These are phyloP conservation scores for Anhinga rufa DNA, from an alignment of 2,113 vertebrate genomes.

Conservation along the genomic window DNA sequence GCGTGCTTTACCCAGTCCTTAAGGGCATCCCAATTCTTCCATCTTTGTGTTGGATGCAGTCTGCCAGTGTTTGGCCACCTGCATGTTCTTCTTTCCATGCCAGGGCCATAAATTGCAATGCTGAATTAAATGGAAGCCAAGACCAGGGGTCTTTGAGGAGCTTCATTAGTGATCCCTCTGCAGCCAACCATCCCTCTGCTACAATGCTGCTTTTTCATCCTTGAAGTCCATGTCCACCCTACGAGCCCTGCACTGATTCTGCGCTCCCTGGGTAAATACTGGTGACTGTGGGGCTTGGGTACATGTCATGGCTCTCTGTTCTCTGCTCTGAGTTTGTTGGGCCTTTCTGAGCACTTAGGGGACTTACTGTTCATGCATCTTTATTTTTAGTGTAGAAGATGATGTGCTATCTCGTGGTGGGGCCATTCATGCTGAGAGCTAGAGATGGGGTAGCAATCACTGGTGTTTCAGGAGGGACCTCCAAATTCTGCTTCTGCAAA, in stretches of 20 bases:
- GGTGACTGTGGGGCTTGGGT: neutral
- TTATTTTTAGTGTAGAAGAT: slow-evolving; percentile 50
- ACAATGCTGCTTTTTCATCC: accelerated
- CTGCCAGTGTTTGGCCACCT: neutral
- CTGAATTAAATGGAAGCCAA: neutral
- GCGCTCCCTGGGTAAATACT: neutral
- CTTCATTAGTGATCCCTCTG: neutral
- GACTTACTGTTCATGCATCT: slow-evolving; percentile 6
- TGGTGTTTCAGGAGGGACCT: neutral
- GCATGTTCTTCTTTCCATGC: no score
- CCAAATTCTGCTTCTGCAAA: neutral
- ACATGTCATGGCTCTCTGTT: neutral
- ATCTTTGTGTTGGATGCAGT: neutral
- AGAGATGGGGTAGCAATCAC: neutral
- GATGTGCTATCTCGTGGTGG: slow-evolving; percentile 10
- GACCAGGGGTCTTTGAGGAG: neutral
- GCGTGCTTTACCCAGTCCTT: neutral
- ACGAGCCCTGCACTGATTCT: neutral
- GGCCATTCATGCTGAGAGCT: slow-evolving; percentile 13
- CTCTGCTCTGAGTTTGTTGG: neutral
- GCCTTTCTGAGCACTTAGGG: slow-evolving; percentile 25
- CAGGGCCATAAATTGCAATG: neutral
- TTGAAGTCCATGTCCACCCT: neutral
- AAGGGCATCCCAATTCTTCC: neutral
- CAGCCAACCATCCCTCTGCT: neutral